phyloP scores from a whole-genome alignment of 2,113 vertebrate species.

The Etheostoma spectabile region DNA sequence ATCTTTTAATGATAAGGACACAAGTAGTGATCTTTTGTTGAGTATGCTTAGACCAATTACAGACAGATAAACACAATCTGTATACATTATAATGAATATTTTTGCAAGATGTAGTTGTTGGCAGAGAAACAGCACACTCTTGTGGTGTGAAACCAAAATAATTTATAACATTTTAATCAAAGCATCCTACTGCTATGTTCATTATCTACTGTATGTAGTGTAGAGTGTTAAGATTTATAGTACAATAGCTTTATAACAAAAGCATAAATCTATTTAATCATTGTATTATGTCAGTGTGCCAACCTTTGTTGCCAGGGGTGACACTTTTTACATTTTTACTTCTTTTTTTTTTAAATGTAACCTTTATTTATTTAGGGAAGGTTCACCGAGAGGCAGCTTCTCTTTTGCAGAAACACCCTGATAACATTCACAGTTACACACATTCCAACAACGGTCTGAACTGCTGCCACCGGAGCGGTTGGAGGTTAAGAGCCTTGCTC shows the following conservation, averaged over 20 bases:
- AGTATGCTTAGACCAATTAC: neutral
- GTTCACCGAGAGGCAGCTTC: too few relatives aligned
- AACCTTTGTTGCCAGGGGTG: neutral
- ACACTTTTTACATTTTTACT: too few relatives aligned
- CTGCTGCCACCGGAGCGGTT: too few relatives aligned
- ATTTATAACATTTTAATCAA: neutral
- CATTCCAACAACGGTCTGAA: too few relatives aligned
- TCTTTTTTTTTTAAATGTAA: neutral
- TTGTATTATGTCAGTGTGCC: neutral
- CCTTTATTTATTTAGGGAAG: too few relatives aligned
- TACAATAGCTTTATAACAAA: neutral
- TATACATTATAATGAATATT: neutral
- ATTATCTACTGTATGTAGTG: neutral
- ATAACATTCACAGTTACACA: too few relatives aligned
- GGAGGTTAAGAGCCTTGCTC: too few relatives aligned
- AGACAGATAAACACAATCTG: neutral
- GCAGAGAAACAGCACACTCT: conserved; percentile 28
- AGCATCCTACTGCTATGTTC: neutral
- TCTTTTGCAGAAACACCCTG: too few relatives aligned
- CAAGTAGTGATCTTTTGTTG: neutral
- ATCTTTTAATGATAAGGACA: neutral
- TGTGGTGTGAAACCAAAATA: conserved; percentile 30
- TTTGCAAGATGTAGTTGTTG: neutral
- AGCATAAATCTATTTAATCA: neutral
- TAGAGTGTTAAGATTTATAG: neutral